Conservation (phyloP, 30 jellyfish, hydroid and myxozoan species). For the Pseudorhiza aurosa region DNA sequence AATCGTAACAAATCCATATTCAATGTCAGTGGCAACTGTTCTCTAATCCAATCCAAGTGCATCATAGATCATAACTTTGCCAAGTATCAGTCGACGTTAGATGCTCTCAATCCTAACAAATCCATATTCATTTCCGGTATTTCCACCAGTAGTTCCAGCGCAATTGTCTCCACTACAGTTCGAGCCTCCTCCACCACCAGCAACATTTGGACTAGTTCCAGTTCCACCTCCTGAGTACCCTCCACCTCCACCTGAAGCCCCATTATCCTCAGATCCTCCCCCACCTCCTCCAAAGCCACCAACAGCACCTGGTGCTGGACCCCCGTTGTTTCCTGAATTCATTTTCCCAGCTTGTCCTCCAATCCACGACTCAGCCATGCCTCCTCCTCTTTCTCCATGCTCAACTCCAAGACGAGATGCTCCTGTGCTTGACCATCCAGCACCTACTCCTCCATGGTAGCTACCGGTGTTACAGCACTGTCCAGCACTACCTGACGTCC, state of each 20-base stretch:
- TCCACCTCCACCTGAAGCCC: conserved; percentile 70
- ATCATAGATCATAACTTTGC: too few relatives aligned
- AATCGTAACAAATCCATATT: conserved; percentile 31
- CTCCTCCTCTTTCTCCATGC: conserved; percentile 63
- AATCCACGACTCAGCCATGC: conserved; percentile 21
- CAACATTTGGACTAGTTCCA: conserved; percentile 19
- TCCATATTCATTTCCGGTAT: conserved; percentile 23
- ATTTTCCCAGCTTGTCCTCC: conserved; percentile 51
- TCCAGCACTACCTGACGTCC: conserved; percentile 40
- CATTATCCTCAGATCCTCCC: conserved; percentile 57
- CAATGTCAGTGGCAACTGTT: too few relatives aligned
- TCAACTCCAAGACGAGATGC: background rate
- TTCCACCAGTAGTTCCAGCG: conserved; percentile 32
- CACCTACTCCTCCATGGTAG: conserved; percentile 61
- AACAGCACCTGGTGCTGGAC: conserved; percentile 72
- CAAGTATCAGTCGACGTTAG: background rate
- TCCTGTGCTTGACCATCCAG: conserved; percentile 55
- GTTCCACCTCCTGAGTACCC: conserved; percentile 68
- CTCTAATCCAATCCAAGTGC: too few relatives aligned
- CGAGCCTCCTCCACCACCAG: conserved; percentile 72
- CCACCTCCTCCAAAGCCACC: conserved; percentile 75
- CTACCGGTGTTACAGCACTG: conserved; percentile 42
- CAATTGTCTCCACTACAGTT: conserved; percentile 29
- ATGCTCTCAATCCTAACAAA: conserved; percentile 3
- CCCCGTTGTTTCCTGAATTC: conserved; percentile 64